Percentiles rank a stretch among this genome's conserved stretches.
Evolutionary conservation across 2,797 vertebrate species (phyloP).

Genomic region (Percopsis omiscomaycus): DNA sequence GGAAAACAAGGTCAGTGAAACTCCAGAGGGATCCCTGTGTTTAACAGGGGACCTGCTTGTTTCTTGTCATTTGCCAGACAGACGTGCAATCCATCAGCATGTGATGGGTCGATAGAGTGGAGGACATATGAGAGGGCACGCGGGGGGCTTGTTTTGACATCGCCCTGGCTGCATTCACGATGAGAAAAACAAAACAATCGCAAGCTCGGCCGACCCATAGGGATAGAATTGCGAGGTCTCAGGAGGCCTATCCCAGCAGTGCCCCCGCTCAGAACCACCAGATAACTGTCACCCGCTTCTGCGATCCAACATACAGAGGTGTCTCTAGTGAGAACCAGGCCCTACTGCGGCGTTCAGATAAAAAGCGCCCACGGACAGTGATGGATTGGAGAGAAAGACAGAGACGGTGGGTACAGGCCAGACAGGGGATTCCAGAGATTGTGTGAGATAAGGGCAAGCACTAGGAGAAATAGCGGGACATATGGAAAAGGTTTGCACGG

Average conservation of each 20-base stretch:
- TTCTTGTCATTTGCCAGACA: constrained; percentile 64
- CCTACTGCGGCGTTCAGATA: constrained; percentile 13
- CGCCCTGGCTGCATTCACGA: constrained; percentile 54
- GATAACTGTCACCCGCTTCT: constrained; percentile 32
- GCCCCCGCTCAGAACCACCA: constrained; percentile 49
- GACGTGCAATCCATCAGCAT: constrained; percentile 65
- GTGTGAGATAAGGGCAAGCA: constrained; percentile 64
- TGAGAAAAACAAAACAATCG: constrained; percentile 43
- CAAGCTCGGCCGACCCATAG: constrained; percentile 23
- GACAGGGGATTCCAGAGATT: constrained; percentile 60
- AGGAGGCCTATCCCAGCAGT: constrained; percentile 25
- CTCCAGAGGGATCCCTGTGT: constrained; percentile 61
- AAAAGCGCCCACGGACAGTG: constrained; percentile 21
- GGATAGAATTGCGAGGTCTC: constrained; percentile 41
- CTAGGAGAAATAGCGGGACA: constrained; percentile 44
- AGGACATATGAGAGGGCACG: constrained; percentile 54
- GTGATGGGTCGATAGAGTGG: constrained; percentile 16
- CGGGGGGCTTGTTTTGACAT: constrained; percentile 58
- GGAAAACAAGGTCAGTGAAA: constrained; percentile 67
- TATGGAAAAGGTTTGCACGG: constrained; percentile 74
- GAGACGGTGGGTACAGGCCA: constrained; percentile 28
- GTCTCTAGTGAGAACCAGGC: constrained; percentile 55
- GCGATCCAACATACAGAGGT: constrained; percentile 34
- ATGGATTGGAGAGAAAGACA: constrained; percentile 21
- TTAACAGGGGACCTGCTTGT: constrained; percentile 49